Evolutionary conservation across 2,113 vertebrate species (phyloP), one percentile per base, ranked within the genome.

Genomic region (Megatriorchis doriae): DNA sequence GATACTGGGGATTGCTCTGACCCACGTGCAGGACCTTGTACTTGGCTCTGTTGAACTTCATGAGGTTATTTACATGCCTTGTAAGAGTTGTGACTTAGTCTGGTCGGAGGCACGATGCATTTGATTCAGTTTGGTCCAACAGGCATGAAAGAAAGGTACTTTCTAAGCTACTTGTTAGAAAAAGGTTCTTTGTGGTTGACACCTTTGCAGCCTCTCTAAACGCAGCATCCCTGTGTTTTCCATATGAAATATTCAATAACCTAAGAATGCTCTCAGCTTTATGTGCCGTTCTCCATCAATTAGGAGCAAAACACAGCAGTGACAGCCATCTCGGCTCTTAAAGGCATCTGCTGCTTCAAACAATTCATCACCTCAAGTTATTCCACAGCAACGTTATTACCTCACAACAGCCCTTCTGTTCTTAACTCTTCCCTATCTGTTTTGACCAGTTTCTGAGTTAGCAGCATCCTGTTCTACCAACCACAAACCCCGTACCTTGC

Each of bases 161-260:
- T 78, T 34, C 43, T 42, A 38, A 52, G 58, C 53, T 38, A 6
- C 1, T 17, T 38, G 34, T 67, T 34, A 45, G 32, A 23, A 58
- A 53, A 52, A 34, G 42, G 58, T 52, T 56, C 66, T n/a, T 62
- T 63, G 31, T 4, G 50, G 81, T 10, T 79, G 77, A 23, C 10
- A 40, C 45, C 86, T 81, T 48, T 25, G 25, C 67, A 66, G 61
- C 61, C 53, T 81, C 63, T 80, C 25, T 56, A 62, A 84, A 58
- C 8, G 45, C 68, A 81, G 68, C 81, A 61, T 66, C 77, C 50
- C 23, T 45, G 52, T 36, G 61, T 81, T 82, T 81, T 86, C 73
- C 40, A 6, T 67, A 91, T 90, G 86, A 93, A 95, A 96, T 92
- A 94, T 91, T 91, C 91, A 88, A 77, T 32, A 59, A 59, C 25